Base-by-base conservation (phyloP, 2,797 vertebrate species). In the Gobionotothen gibberifrons region DNA sequence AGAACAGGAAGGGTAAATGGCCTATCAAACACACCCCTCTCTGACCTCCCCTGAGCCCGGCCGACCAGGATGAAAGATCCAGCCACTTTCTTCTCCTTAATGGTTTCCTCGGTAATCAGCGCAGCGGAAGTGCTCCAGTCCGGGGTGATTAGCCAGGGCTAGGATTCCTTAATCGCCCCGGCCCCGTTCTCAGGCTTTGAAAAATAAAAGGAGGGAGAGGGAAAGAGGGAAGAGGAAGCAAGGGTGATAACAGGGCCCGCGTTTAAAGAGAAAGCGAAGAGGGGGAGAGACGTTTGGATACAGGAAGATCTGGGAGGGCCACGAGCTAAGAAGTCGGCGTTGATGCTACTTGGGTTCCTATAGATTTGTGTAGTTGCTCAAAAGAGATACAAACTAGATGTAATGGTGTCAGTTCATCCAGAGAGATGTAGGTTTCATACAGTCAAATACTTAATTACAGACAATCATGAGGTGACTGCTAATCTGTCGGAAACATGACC, bases 51-150 rank as follows among this genome's bases (percentile, higher is more conserved):
- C 92, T 94, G 94, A 94, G 94, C 93, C 91, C 83, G 87, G 89
- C 93, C 90, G 93, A 92, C 90, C 92, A 95, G 69, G 89, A 96
- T 96, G 94, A 96, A 96, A 97, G 96, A 95, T 95, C 92, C 94
- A 93, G 90, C 92, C 95, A 96, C 94, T 96, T 96, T 96, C 93
- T 95, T 96, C 93, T 95, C 66, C 84, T 93, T 96, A 96, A 96
- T 96, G 94, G 95, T 96, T 97, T 97, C 96, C 96, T 96, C 91
- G 85, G 94, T 95, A 97, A 97, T 97, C 95, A 96, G 94, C 83
- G 79, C 85, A 92, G 92, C 79, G 93, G 96, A 97, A 97, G 95
- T 96, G 90, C 93, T 95, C 95, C 93, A 93, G 92, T 93, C 90
- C 82, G 75, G 92, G 89, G 90, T 92, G 95, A 97, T 96, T 86